Evolutionary conservation across 2,113 vertebrate species (phyloP).

Genomic region (Ia io): DNA sequence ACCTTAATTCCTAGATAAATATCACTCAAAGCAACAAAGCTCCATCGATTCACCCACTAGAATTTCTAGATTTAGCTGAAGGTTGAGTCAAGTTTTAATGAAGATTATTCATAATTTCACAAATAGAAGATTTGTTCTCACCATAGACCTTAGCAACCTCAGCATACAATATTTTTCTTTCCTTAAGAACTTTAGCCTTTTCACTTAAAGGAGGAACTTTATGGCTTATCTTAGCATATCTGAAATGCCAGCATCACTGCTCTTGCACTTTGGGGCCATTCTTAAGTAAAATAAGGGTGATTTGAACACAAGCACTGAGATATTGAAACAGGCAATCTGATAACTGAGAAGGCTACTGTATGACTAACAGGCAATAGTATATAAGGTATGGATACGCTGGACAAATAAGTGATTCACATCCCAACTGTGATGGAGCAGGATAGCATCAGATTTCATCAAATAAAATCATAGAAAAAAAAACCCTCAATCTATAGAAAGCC

Average conservation of each 20-base stretch:
- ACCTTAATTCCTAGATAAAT: not conserved
- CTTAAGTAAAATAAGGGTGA: not conserved
- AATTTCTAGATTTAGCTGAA: not conserved
- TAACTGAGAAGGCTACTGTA: not conserved
- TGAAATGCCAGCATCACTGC: not conserved
- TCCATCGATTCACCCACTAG: not conserved
- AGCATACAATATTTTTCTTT: not conserved
- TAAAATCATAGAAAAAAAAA: no score
- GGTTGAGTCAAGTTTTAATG: not conserved
- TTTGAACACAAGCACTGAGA: not conserved
- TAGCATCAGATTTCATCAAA: not conserved
- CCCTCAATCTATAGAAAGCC: not conserved
- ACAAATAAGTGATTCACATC: not conserved
- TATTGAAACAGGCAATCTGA: not conserved
- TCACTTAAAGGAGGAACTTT: not conserved
- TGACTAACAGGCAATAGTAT: not conserved
- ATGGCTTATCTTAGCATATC: not conserved
- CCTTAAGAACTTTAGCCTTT: not conserved
- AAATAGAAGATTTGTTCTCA: not conserved
- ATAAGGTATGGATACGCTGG: not conserved
- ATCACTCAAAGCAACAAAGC: not conserved
- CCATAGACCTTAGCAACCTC: not conserved
- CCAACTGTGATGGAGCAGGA: not conserved
- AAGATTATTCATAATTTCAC: not conserved
- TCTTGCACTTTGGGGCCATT: not conserved